Evolutionary conservation across 1,140 invertebrate species (phyloP), one percentile per base, ranked within the genome.

Genomic region (Microplitis demolitor): DNA sequence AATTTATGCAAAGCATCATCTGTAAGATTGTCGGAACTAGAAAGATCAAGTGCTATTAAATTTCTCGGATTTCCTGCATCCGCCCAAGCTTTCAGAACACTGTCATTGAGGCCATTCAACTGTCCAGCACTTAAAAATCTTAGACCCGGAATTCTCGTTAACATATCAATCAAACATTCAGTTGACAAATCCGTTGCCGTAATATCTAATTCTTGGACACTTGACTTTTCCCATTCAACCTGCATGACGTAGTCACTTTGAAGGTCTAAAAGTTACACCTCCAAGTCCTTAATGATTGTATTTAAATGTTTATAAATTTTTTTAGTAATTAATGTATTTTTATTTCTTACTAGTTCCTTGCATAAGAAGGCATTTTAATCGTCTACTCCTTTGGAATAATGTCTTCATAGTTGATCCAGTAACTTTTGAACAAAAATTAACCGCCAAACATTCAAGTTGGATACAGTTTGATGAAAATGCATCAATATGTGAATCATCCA

Each of bases 401-500:
- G 95, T 94, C 86, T 98, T 98, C 88, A 99, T 91, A 0, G 96
- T 97, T n/a, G 95, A 94, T 0, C 98, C 98, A 0, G 95, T 98
- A 4, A 99, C 97, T 87, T 99, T 97, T 56, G 95, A 90, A 85
- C 98, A 99, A 84, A 93, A 98, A 87, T 99, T 99, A 0, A 99
- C 94, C 3, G 98, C 97, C 62, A 99, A 84, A 84, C 97, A 98
- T 86, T 99, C 98, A 72, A 99, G 87, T 91, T 99, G 92, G 78
- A 96, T 96, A 82, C 95, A 96, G 77, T 97, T 97, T 0, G 95
- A 96, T 76, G 95, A 96, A 84, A 99, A 97, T 0, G 98, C 95
- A 84, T 99, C 98, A 63, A 99, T 98, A 81, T 99, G 98, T 0
- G 95, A 96, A 89, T 99, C 98, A 80, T 99, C 97, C 1, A 99